A percentile compares a stretch with the other conserved stretches of the same genome.
phyloP scores from a whole-genome alignment of 2,888 invertebrate genomes.

The Hirtodrosophila cameraria region DNA sequence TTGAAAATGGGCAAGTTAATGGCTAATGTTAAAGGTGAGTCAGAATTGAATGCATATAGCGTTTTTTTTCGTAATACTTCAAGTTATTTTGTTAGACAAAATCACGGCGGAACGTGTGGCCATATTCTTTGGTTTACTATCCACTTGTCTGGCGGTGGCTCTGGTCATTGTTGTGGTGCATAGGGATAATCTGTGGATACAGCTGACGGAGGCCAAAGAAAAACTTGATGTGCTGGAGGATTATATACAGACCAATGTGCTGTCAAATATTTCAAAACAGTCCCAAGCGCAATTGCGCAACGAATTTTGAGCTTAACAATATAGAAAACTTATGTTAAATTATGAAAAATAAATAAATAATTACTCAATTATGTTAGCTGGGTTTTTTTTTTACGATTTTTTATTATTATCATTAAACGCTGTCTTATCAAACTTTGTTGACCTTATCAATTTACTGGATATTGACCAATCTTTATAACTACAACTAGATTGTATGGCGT shows the following conservation, averaged over 20 bases:
- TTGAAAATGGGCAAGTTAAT: slow-evolving; percentile 40
- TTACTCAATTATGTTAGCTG: background rate
- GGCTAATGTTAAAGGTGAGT: slow-evolving; percentile 53
- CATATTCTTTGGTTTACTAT: slow-evolving; percentile 69
- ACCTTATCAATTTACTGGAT: slow-evolving; percentile 45
- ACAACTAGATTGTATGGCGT: slow-evolving; percentile 74
- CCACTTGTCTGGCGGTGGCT: slow-evolving; percentile 64
- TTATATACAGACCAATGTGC: slow-evolving; percentile 44
- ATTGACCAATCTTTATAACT: slow-evolving; percentile 51
- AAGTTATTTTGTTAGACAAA: slow-evolving; percentile 39
- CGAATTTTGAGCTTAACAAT: background rate
- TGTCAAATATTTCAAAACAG: background rate
- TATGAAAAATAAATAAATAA: background rate
- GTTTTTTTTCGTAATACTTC: background rate
- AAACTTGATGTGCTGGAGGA: slow-evolving; percentile 71
- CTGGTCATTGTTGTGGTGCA: slow-evolving; percentile 68
- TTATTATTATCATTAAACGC: slow-evolving; percentile 10
- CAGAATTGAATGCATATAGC: background rate
- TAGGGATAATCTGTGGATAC: slow-evolving; percentile 52
- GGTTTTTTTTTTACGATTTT: slow-evolving; percentile 10
- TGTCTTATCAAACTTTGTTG: slow-evolving; percentile 16
- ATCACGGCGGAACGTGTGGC: slow-evolving; percentile 65
- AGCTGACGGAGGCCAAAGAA: slow-evolving; percentile 63
- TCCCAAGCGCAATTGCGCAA: background rate
- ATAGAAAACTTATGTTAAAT: background rate